Evolutionary conservation across 2,888 invertebrate species (phyloP), one percentile per base, ranked within the genome.

Genomic region (Opisthograptis luteolata): DNA sequence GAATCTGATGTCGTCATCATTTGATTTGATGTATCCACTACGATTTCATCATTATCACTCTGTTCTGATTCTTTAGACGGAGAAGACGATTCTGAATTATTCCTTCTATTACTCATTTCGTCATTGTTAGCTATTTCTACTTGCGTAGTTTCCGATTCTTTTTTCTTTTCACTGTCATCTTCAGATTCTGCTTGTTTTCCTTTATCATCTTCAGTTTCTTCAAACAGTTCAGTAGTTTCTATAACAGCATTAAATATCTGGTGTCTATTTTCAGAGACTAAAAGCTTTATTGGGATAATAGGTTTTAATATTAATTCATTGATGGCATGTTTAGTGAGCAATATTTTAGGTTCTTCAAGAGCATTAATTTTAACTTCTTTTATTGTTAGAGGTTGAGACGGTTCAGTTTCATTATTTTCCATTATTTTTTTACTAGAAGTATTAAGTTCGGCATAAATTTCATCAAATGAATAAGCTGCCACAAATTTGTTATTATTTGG

Each of bases 381-480:
- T 44, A 39, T 13, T 2, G 9, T 47, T 20, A 9, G 19, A 7
- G 15, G 13, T 42, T 30, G 40, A 2, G 22, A 27, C 9, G 10
- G 15, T 20, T 49, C 28, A 39, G 17, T 9, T 4, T 41, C 19
- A 39, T 41, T 34, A 24, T 30, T 44, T 20, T 37, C 27, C 8
- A 32, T 36, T 24, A 41, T 30, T 22, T 24, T 55, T 30, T 43
- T 43, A 6, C 40, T 60, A 17, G 53, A 53, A 41, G 60, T 70
- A 59, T 66, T 78, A 15, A 88, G 63, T 66, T 85, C 78, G 36
- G 80, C 87, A 62, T 87, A 91, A 58, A 91, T 87, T 78, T 90
- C 87, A 58, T 91, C 91, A 65, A 91, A 90, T 42, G 79, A 77
- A 63, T 83, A 81, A 8, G 82, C 89, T 28, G 73, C 54, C 27